These are phyloP conservation scores for Zaprionus obscuricornis DNA, from an alignment of 2,888 invertebrate species.

Conservation along the genomic window DNA sequence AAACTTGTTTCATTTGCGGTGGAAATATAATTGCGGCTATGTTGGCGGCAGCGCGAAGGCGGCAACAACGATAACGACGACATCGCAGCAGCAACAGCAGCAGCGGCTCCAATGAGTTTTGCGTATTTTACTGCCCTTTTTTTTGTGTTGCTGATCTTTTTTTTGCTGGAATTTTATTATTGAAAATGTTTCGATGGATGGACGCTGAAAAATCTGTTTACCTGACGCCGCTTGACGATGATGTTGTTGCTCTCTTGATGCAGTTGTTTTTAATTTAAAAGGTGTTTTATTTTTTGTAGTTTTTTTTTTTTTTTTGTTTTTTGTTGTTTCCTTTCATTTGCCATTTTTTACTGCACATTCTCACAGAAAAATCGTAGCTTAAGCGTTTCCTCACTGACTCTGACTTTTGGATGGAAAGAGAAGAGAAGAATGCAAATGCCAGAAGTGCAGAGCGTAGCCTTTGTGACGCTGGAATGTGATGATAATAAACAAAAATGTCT, in stretches of 20 bases:
- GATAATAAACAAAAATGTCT: constrained; percentile 47
- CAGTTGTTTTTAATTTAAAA: too few species aligned
- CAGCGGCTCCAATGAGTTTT: constrained; percentile 5
- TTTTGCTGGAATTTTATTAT: constrained; percentile 69
- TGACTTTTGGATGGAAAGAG: too few species aligned
- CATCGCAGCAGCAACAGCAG: constrained; percentile 1
- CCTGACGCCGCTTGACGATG: too few species aligned
- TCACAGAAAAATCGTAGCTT: too few species aligned
- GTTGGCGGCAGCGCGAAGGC: constrained; percentile 22
- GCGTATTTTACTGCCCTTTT: constrained; percentile 49
- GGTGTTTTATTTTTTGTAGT: too few species aligned
- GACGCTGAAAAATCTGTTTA: constrained; percentile 35
- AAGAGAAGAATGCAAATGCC: constrained; percentile 28
- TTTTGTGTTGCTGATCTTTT: constrained; percentile 28
- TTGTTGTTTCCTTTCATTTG: too few species aligned
- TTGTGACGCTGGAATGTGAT: constrained; percentile 41
- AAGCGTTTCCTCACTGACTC: too few species aligned
- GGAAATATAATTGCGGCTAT: constrained; percentile 72
- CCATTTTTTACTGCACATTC: too few species aligned
- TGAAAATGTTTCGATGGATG: constrained; percentile 72
- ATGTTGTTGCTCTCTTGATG: too few species aligned
- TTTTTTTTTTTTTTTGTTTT: too few species aligned
- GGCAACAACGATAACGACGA: constrained; percentile 33
- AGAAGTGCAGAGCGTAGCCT: constrained; percentile 8
- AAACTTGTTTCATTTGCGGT: constrained; percentile 78